Conservation (phyloP, 2,888 invertebrate species). For the Homarus gammarus region DNA sequence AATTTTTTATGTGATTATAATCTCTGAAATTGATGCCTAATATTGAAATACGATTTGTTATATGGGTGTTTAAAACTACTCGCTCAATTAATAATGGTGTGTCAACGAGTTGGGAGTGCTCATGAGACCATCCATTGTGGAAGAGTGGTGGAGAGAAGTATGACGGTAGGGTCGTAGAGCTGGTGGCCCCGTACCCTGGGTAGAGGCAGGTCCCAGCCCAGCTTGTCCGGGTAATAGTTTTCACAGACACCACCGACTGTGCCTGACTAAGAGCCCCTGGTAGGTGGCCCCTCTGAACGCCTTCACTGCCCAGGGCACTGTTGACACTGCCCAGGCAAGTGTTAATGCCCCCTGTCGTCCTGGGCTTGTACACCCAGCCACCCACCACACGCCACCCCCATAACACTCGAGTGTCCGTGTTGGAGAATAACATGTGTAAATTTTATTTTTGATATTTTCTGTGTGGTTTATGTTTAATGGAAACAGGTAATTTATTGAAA, state of each 20-base stretch:
- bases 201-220: conserved; percentile 14
- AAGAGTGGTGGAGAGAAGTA: background rate
- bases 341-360: background rate
- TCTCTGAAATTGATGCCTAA: background rate
- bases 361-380: background rate
- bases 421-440: background rate
- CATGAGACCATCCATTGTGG: background rate
- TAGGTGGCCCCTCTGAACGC: background rate
- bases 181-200: conserved; percentile 1
- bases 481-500: background rate
- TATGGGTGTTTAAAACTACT: background rate
- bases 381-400: background rate
- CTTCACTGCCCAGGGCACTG: background rate
- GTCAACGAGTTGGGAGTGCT: background rate
- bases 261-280: background rate
- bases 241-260: conserved; percentile 27
- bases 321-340: background rate
- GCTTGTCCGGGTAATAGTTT: conserved; percentile 40
- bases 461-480: background rate
- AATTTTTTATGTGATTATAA: background rate
- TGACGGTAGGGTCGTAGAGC: background rate
- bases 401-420: background rate
- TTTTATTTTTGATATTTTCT: background rate
- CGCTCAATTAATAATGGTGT: background rate
- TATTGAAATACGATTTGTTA: background rate